Base-by-base conservation (phyloP, 2,888 invertebrate species). In the Ectemnius continuus region DNA sequence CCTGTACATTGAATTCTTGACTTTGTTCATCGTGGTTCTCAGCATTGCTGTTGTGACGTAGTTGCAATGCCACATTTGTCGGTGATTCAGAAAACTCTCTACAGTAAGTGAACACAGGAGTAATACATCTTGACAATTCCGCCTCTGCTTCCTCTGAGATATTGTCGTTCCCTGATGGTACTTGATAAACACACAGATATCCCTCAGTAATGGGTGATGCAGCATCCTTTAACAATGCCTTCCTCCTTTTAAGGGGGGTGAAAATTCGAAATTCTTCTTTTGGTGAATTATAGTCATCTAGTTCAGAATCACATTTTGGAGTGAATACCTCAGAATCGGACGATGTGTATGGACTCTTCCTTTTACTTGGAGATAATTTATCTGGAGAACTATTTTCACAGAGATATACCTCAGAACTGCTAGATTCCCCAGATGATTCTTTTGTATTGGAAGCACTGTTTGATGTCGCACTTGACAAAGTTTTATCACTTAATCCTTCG, bases 241-340 rank as follows among this genome's bases (percentile, higher is more conserved):
- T 84, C 56, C 86, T 83, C 45, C 86, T 88, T 56, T 88, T 88
- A 3, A 89, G 86, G 0, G 89, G 88, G 11, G 89, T 88, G 65
- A 86, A 88, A 75, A 89, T 89, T 73, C 86, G 81, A 73, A 89
- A 89, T 52, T 87, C 87, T 16, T 85, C 83, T n/a, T 85, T 81
- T 20, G 73, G 73, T 26, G 68, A 73, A 57, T 80, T 75, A 16
- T 73, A 76, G 3, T 78, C 75, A 2, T 69, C 67, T 4, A 73
- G 75, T 56, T 81, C 76, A 3, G 74, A 73, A 47, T 67, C 52
- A 4, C 23, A 47, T 0, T 47, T 28, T 13, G 26, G 14, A 6
- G 58, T 63, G 18, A 4, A 6, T 0, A 23, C 28, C 14, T 62
- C 64, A 2, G 13, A 57, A 67, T 14, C 75, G 67, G 75, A 78